Evolutionary conservation across 2,797 vertebrate genomes (phyloP).

Genomic region (Melanotaenia parkinsoni): DNA sequence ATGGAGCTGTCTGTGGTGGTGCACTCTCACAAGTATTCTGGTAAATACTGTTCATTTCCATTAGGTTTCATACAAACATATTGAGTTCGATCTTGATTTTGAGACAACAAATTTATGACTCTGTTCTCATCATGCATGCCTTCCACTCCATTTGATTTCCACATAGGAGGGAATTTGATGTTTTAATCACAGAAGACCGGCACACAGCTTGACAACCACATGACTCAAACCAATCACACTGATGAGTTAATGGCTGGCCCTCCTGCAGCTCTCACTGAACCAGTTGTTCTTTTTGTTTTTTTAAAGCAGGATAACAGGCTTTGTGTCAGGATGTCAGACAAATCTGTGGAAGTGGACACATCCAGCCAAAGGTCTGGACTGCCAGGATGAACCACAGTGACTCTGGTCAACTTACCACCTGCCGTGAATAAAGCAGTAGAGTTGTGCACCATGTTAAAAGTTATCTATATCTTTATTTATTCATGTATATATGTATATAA

Average conservation of each 20-base stretch:
- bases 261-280: neutral
- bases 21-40: neutral
- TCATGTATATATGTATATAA: too few species aligned
- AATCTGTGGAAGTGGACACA: neutral
- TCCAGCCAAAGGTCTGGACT: neutral
- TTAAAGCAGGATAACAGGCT: neutral
- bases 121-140: neutral
- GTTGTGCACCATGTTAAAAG: too few species aligned
- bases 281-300: neutral
- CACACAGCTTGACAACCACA: neutral
- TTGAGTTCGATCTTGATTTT: neutral
- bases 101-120: neutral
- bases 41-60: neutral
- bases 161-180: neutral
- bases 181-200: neutral
- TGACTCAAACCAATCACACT: neutral
- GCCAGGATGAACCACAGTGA: neutral
- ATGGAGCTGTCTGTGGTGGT: conserved; percentile 3
- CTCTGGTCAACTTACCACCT: neutral
- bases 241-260: neutral
- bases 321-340: neutral
- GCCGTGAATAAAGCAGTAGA: too few species aligned
- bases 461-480: too few species aligned
- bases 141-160: neutral
- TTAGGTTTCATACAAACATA: neutral